Percentiles rank a stretch among this genome's conserved stretches.
Evolutionary conservation across 1,140 invertebrate species (phyloP).

Genomic region (Chlorops oryzae): DNA sequence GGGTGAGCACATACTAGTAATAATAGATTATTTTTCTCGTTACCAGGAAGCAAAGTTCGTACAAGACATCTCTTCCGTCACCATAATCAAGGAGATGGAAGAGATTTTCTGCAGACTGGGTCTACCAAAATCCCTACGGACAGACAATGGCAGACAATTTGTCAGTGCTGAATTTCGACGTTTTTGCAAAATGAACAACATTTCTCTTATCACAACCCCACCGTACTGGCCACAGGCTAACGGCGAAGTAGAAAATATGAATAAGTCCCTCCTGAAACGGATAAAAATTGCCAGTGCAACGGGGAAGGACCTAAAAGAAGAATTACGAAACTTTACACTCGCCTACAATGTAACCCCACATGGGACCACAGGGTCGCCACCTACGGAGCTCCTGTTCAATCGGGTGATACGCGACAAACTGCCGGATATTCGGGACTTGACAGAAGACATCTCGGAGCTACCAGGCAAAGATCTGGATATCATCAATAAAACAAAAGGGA

Average conservation of each 20-base stretch:
- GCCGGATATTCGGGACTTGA: slow-evolving; percentile 12
- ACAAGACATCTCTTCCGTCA: background rate
- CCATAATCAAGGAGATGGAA: background rate
- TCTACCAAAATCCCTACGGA: slow-evolving; percentile 4
- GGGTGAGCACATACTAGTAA: slow-evolving; percentile 11
- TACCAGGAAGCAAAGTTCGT: slow-evolving; percentile 8
- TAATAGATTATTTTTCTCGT: slow-evolving; percentile 18
- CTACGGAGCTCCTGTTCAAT: slow-evolving; percentile 16
- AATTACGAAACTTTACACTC: slow-evolving; percentile 8
- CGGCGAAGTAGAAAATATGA: slow-evolving; percentile 19
- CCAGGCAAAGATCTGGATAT: slow-evolving; percentile 10
- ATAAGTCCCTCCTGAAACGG: slow-evolving; percentile 1
- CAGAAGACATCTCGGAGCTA: slow-evolving; percentile 10
- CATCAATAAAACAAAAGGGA: slow-evolving; percentile 1
- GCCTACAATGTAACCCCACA: slow-evolving; percentile 19
- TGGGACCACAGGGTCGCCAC: slow-evolving; percentile 13
- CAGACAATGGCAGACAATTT: slow-evolving; percentile 8
- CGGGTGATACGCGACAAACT: slow-evolving; percentile 16
- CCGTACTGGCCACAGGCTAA: slow-evolving; percentile 21
- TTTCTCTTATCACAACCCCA: slow-evolving; percentile 10
- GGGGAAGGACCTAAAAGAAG: slow-evolving; percentile 1
- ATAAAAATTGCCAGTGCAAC: slow-evolving; percentile 1
- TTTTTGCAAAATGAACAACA: background rate
- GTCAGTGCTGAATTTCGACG: slow-evolving; percentile 4
- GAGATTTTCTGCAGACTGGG: slow-evolving; percentile 1